Evolutionary conservation across 2,797 vertebrate genomes (phyloP).

Genomic region (Pelodytes ibericus): DNA sequence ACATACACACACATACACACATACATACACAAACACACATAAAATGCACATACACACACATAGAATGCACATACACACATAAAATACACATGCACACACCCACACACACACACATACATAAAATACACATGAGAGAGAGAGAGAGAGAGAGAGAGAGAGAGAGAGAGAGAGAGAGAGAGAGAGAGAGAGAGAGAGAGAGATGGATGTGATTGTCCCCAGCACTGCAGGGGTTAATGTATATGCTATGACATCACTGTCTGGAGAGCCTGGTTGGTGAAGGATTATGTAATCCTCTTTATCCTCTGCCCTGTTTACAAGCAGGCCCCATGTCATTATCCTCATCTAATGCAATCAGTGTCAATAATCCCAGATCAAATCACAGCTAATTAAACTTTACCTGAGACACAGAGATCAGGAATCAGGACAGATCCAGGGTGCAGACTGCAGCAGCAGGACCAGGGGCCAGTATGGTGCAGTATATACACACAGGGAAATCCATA

Average conservation of each 20-base stretch:
- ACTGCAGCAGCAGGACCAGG: not conserved
- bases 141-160: no score
- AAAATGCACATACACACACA: no score
- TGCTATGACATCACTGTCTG: slow-evolving; percentile 10
- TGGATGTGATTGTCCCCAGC: not conserved
- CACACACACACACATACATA: no score
- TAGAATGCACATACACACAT: no score
- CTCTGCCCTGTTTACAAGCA: not conserved
- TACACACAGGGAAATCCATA: not conserved
- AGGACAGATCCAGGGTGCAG: not conserved
- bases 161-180: no score
- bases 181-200: no score
- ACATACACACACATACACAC: no score
- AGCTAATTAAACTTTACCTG: slow-evolving; percentile 27
- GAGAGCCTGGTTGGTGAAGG: not conserved
- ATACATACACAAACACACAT: no score
- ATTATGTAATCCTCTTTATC: not conserved
- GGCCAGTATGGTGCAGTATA: not conserved
- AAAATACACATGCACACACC: no score
- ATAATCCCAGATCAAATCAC: not conserved
- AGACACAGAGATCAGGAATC: no score
- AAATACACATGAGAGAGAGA: no score
- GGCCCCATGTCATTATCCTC: not conserved
- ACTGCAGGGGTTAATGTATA: not conserved
- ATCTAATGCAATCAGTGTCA: not conserved